Base-by-base conservation (phyloP, 2,113 vertebrate species). In the Trachemys scripta region DNA sequence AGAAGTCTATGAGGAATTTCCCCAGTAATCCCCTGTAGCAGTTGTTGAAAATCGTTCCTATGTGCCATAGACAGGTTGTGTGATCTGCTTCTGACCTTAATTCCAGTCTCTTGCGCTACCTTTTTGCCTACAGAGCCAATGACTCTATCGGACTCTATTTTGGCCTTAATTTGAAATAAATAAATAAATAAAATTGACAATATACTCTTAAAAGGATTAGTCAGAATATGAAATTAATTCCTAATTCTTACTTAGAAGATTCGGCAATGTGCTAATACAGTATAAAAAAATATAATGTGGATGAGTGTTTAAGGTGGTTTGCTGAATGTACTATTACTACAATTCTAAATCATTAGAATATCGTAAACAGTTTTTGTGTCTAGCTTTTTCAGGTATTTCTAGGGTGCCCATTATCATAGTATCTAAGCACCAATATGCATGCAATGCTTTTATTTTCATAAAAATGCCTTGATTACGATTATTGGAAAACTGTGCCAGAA, bases 141-240 rank as follows among this genome's bases (percentile, higher is more conserved):
- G 97, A 99, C 98, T 90, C 99, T 98, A 98, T 99, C 99, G 84
- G 99, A 99, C 98, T 99, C 99, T 93, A 99, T 98, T 98, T 99
- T 99, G 78, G 99, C 98, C 99, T 99, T 98, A 92, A 97, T 91
- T 97, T 97, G 97, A 98, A 98, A 98, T 97, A 97, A 97, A 97
- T 97, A 97, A 91, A 95, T 92, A 98, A 94, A 98, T 96, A 95
- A 89, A 95, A 96, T 97, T 97, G 97, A 97, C 95, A 97, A 98
- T 90, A 96, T 89, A 90, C 95, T 97, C 92, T 97, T 91, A 97
- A 97, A 97, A 94, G 96, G 90, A 96, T 96, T 98, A 97, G 88
- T 96, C 96, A 98, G 96, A 96, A 92, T 97, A 89, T 82, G 91
- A 49, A n/a, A 97, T 91, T 97, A 96, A 98, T 94, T 95, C 98